Conservation (phyloP, 2,113 vertebrate genomes). For the Chloebia gouldiae region DNA sequence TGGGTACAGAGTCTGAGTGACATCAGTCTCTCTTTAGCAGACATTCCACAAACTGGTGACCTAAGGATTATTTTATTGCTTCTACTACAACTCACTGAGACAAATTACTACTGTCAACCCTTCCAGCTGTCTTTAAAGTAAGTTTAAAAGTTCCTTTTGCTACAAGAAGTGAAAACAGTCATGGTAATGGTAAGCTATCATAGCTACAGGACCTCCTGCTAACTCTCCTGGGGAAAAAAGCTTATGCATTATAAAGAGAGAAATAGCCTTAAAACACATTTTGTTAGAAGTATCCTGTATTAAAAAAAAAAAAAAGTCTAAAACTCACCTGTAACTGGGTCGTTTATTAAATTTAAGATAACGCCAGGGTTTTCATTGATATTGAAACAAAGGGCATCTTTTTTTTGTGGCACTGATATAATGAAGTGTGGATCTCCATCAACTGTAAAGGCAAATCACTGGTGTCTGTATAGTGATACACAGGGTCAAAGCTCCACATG, state of each 20-base stretch:
- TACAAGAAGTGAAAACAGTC: neutral
- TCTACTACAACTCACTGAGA: neutral
- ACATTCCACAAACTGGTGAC: neutral
- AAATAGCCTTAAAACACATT: neutral
- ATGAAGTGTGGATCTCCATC: slow-evolving; percentile 97
- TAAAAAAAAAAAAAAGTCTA: neutral
- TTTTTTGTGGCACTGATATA: slow-evolving; percentile 80
- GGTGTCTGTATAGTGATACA: neutral
- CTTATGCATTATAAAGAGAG: neutral
- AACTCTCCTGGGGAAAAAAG: neutral
- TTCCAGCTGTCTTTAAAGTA: neutral
- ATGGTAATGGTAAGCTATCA: neutral
- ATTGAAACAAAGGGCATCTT: slow-evolving; percentile 92
- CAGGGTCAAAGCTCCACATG: neutral
- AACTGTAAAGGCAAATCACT: slow-evolving; percentile 75
- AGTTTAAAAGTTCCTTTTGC: neutral
- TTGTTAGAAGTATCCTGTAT: neutral
- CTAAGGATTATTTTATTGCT: neutral
- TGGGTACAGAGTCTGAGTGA: neutral
- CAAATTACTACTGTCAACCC: neutral
- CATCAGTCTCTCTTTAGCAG: neutral
- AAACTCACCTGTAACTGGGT: slow-evolving; percentile 82
- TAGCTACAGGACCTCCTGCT: neutral
- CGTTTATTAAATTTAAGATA: slow-evolving; percentile 86
- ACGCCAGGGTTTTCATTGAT: slow-evolving; percentile 86